phyloP scores from a whole-genome alignment of 2,113 vertebrate species.

The Oxyura jamaicensis region DNA sequence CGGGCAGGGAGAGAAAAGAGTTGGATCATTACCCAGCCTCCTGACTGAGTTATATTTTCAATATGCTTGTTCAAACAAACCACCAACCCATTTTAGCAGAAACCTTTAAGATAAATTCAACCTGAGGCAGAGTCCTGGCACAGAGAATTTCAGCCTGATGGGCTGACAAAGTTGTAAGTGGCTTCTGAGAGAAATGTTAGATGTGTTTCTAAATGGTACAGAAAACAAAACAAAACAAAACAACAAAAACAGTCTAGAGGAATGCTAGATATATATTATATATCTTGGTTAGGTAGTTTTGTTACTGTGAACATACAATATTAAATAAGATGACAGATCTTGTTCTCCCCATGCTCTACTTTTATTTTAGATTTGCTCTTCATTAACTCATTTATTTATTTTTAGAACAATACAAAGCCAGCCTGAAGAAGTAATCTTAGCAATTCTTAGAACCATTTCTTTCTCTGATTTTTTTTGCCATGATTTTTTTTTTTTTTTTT shows the following conservation, averaged over 20 bases:
- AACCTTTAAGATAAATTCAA: background rate
- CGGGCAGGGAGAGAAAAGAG: background rate
- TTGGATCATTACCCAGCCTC: background rate
- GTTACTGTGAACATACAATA: background rate
- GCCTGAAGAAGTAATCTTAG: background rate
- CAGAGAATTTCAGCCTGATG: background rate
- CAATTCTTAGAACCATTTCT: background rate
- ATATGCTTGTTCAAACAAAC: slow-evolving; percentile 16
- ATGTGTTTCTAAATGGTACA: background rate
- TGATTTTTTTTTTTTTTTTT: background rate
- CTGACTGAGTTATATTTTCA: background rate
- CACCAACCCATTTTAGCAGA: background rate
- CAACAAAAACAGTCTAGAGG: background rate
- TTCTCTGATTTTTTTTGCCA: background rate
- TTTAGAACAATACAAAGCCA: background rate
- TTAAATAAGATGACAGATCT: background rate
- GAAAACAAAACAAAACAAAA: background rate
- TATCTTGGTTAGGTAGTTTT: background rate
- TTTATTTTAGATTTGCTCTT: background rate
- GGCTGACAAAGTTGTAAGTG: background rate
- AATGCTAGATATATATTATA: background rate
- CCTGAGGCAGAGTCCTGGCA: background rate
- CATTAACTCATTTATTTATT: background rate
- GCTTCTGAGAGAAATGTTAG: background rate
- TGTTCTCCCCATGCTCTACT: background rate